Conservation (phyloP, 2,797 vertebrate genomes). For the Mormyrops attenuatus region DNA sequence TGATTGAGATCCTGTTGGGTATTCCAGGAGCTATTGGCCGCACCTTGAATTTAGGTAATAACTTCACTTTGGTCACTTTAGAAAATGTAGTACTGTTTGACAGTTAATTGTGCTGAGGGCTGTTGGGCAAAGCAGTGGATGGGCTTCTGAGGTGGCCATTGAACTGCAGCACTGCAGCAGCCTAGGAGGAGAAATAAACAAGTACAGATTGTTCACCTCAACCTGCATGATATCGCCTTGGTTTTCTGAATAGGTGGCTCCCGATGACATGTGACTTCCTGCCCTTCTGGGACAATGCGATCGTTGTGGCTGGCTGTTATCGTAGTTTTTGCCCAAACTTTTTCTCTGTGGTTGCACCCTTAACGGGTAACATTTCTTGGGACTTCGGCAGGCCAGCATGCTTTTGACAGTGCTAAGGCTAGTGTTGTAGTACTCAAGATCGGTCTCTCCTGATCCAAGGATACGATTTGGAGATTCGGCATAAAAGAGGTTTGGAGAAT, state of each 20-base stretch:
- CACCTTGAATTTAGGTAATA: conserved; percentile 23
- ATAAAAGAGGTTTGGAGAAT: neutral
- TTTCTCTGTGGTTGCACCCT: neutral
- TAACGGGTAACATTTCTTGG: neutral
- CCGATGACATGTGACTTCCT: neutral
- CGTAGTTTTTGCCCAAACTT: neutral
- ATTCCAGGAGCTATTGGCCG: conserved; percentile 23
- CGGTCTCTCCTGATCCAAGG: neutral
- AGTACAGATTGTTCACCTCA: neutral
- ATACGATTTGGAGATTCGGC: neutral
- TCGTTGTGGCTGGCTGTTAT: neutral
- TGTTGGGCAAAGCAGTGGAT: conserved; percentile 27
- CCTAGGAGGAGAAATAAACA: neutral
- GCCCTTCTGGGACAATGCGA: neutral
- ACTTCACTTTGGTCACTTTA: conserved; percentile 29
- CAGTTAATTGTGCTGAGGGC: conserved; percentile 30
- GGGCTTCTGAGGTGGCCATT: neutral
- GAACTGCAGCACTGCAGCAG: neutral
- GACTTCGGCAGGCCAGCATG: neutral
- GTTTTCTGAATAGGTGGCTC: neutral
- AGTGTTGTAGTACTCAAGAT: too few relatives aligned
- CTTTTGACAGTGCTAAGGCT: neutral
- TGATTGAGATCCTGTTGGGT: conserved; percentile 30
- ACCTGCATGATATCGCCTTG: neutral
- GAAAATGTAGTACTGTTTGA: conserved; percentile 30